Conservation (phyloP, 1,140 invertebrate genomes). For the Zaprionus africanus region DNA sequence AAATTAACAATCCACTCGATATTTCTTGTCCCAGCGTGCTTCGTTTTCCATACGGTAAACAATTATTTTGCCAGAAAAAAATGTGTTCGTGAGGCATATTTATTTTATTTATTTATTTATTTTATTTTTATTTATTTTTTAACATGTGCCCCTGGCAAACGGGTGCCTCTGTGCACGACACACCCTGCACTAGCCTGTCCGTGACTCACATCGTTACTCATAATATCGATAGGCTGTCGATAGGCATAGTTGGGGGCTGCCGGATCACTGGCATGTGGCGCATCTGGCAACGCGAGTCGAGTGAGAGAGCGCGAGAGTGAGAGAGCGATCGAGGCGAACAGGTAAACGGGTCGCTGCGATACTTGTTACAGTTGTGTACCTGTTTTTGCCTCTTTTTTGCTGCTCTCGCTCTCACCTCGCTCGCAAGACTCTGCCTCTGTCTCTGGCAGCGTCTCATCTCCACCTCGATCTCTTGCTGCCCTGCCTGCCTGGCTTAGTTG, state of each 20-base stretch:
- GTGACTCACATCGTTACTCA: no score
- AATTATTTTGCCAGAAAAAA: no score
- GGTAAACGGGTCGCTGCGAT: constrained; percentile 40
- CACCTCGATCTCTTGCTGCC: not conserved
- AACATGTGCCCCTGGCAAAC: no score
- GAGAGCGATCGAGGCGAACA: constrained; percentile 15
- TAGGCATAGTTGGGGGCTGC: not conserved
- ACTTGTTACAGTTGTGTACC: constrained; percentile 48
- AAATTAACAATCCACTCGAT: no score
- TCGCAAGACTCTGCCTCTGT: not conserved
- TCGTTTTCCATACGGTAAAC: no score
- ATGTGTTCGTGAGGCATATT: no score
- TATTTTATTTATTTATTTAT: no score
- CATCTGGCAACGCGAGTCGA: constrained; percentile 18
- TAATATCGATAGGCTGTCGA: constrained; percentile 11
- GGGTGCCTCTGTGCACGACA: no score
- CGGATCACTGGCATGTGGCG: constrained; percentile 7
- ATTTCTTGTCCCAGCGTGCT: no score
- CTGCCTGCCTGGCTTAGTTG: constrained; percentile 45
- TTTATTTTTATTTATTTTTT: no score
- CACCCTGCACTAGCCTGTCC: no score
- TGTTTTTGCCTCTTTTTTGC: constrained; percentile 27
- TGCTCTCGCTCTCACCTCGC: constrained; percentile 9
- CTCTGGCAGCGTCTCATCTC: not conserved
- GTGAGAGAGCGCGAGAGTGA: not conserved